Conservation (phyloP, 2,113 vertebrate genomes). For the Gracilinanus agilis region DNA sequence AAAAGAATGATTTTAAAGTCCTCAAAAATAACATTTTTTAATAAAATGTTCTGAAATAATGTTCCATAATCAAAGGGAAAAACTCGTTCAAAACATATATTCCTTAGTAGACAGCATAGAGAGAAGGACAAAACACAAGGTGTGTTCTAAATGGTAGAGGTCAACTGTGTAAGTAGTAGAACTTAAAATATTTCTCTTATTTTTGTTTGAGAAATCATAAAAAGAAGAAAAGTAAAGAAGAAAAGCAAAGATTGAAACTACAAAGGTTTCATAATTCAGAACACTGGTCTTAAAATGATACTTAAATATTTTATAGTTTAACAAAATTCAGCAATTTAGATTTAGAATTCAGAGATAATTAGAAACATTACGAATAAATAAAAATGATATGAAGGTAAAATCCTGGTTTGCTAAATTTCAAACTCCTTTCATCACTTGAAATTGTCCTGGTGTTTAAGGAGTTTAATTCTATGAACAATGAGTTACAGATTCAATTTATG, state of each 20-base stretch:
- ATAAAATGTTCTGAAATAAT: neutral
- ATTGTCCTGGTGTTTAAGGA: neutral
- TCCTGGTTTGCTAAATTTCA: neutral
- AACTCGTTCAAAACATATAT: neutral
- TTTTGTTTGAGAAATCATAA: neutral
- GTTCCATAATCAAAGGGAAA: neutral
- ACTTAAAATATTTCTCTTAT: neutral
- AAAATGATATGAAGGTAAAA: neutral
- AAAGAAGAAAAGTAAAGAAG: neutral
- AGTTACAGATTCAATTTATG: neutral
- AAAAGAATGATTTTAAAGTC: neutral
- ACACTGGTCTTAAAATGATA: neutral
- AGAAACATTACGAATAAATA: neutral
- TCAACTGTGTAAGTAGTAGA: neutral
- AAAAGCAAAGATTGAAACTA: neutral
- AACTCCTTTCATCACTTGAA: neutral
- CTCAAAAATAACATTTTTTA: neutral
- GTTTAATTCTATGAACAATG: neutral
- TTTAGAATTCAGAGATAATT: neutral
- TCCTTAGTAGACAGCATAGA: neutral
- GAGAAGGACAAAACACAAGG: neutral
- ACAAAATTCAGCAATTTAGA: neutral
- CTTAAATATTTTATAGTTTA: neutral
- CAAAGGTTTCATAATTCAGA: neutral
- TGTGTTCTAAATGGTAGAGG: neutral